Conservation (phyloP, 2,888 invertebrate genomes). For the Spialia ferax region DNA sequence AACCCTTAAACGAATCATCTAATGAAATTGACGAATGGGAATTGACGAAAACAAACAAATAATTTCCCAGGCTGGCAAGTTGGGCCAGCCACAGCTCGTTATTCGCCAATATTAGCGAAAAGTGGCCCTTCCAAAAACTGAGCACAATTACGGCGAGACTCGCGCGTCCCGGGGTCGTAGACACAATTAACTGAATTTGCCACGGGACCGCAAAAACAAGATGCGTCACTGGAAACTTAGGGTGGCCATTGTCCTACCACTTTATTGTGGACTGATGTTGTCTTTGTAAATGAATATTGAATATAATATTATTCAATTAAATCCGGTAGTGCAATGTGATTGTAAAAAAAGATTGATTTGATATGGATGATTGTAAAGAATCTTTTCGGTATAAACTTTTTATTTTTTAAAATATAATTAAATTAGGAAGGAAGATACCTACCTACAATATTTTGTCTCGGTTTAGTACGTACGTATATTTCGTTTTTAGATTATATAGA, state of each 20-base stretch:
- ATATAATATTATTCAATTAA: too few species aligned
- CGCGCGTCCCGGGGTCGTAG: conserved; percentile 69
- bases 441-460: too few species aligned
- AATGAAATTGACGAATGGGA: not conserved
- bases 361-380: too few species aligned
- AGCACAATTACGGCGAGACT: conserved; percentile 67
- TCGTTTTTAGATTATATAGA: too few species aligned
- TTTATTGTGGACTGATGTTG: not conserved
- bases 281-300: not conserved
- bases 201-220: conserved; percentile 67
- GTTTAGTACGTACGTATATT: too few species aligned
- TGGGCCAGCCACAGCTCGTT: conserved; percentile 3
- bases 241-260: conserved; percentile 51
- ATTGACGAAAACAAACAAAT: conserved; percentile 1
- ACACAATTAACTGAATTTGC: conserved; percentile 82
- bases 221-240: conserved; percentile 50
- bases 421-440: too few species aligned
- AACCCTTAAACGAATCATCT: not conserved
- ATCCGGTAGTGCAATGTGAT: not conserved
- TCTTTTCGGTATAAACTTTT: too few species aligned
- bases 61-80: conserved; percentile 11
- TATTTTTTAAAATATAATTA: too few species aligned
- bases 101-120: conserved; percentile 36
- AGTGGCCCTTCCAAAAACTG: conserved; percentile 45
- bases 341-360: too few species aligned